Evolutionary conservation across 2,113 vertebrate genomes (phyloP).

Genomic region (Bubalus kerabau): DNA sequence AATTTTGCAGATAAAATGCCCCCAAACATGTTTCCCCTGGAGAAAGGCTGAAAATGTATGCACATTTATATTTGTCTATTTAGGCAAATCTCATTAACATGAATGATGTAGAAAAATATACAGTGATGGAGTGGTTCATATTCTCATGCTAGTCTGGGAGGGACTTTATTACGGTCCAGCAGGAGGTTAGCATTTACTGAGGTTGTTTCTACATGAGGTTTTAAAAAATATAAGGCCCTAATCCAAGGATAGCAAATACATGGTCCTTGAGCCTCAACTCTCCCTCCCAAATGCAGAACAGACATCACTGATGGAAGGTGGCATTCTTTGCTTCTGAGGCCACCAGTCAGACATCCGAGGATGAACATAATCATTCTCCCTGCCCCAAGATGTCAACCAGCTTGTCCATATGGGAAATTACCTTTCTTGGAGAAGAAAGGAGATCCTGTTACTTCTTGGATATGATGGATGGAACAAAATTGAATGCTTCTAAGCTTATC

Average conservation of each 20-base stretch:
- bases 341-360: no score
- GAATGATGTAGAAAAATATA: background rate
- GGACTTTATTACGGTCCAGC: background rate
- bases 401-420: background rate
- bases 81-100: conserved; percentile 37
- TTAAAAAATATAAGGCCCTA: background rate
- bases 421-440: background rate
- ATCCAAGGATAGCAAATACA: background rate
- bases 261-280: background rate
- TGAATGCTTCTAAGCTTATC: background rate
- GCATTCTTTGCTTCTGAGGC: background rate
- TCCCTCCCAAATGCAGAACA: background rate
- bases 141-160: background rate
- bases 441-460: background rate
- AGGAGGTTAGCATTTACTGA: background rate
- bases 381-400: background rate
- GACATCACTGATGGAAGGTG: background rate
- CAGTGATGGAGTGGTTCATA: background rate
- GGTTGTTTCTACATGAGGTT: background rate
- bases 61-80: conserved; percentile 44
- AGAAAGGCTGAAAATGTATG: conserved; percentile 32
- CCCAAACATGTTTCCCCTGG: conserved; percentile 16
- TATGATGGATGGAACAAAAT: background rate
- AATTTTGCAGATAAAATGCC: conserved; percentile 36
- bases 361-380: background rate